Evolutionary conservation across 2,113 vertebrate species (phyloP), one percentile per base, ranked within the genome.

Genomic region (Gobius niger): DNA sequence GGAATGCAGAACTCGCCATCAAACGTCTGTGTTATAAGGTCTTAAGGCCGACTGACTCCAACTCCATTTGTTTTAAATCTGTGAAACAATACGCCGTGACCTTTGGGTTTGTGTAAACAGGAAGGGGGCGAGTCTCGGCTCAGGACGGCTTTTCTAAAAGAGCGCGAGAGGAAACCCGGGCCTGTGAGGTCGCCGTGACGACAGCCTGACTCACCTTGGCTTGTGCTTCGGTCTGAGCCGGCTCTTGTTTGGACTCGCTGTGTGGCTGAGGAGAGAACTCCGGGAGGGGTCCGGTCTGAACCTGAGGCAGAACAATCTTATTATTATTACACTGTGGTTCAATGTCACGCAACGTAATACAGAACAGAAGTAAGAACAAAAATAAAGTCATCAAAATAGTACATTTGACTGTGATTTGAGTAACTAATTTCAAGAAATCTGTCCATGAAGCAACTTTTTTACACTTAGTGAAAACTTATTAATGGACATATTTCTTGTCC

Each of bases 141-240:
- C 78, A 78, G 78, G 57, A 47, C n/a, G 42, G 47, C n/a, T 63
- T 60, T 78, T n/a, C n/a, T 65, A 40, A 65, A 68, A 70, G 60
- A 47, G 80, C 80, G 77, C 82, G 75, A 44, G 51, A 14, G 44
- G 15, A 73, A 75, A 72, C 76, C 7, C 14, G 44, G 53, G 16
- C 1, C 79, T 73, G 80, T 84, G 76, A 82, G 47, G 41, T 50
- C 12, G 1, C 0, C 9, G 16, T 69, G 70, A 56, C 62, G 3
- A 4, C 51, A 19, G 68, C 50, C 24, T 54, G 65, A 49, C 49
- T 87, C 80, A 93, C 92, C 91, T 93, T 92, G 85, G 90, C 89
- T 82, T 91, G 91, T 89, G 91, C 86, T 88, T 92, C 90, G 54
- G 85, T 90, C 81, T 85, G 91, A 75, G 91, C 68, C 15, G 88